A percentile compares a stretch with the other conserved stretches of the same genome.
Conservation (phyloP, 2,113 vertebrate species). For the Junco hyemalis region DNA sequence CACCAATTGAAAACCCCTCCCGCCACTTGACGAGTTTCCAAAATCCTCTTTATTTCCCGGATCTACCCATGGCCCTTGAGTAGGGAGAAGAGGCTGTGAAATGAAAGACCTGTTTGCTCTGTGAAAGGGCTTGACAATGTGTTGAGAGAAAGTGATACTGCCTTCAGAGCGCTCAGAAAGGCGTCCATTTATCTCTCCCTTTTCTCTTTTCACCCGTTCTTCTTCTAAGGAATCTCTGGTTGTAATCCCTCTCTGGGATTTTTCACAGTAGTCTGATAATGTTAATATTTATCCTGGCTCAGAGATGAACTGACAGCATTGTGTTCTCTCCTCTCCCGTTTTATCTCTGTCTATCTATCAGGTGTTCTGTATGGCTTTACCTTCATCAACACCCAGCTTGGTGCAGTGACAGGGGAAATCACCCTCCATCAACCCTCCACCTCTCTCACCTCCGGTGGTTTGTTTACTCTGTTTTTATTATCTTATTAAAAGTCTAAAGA, state of each 20-base stretch:
- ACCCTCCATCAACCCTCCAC: not conserved
- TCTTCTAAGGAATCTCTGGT: constrained; percentile 77
- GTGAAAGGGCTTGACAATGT: constrained; percentile 77
- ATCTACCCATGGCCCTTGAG: constrained; percentile 26
- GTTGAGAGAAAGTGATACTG: constrained; percentile 81
- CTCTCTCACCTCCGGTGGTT: not conserved
- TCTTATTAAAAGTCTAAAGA: not conserved
- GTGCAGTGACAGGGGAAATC: not conserved
- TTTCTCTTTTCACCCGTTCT: not conserved
- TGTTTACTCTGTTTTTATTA: not conserved
- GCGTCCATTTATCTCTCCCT: constrained; percentile 67
- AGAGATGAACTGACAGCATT: constrained; percentile 54
- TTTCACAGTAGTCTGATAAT: constrained; percentile 82
- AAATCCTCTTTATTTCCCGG: constrained; percentile 54
- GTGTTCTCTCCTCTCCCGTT: constrained; percentile 3
- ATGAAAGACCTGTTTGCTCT: constrained; percentile 79
- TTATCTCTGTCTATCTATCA: constrained; percentile 49
- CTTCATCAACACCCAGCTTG: not conserved
- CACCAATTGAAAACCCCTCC: constrained; percentile 21
- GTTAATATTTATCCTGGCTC: constrained; percentile 85
- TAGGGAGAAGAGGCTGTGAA: constrained; percentile 27
- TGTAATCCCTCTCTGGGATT: constrained; percentile 79
- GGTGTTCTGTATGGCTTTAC: constrained; percentile 8
- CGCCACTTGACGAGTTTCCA: constrained; percentile 52
- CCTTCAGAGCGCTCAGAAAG: constrained; percentile 74